Conservation (phyloP, 2,797 vertebrate species). For the Argentina silus region DNA sequence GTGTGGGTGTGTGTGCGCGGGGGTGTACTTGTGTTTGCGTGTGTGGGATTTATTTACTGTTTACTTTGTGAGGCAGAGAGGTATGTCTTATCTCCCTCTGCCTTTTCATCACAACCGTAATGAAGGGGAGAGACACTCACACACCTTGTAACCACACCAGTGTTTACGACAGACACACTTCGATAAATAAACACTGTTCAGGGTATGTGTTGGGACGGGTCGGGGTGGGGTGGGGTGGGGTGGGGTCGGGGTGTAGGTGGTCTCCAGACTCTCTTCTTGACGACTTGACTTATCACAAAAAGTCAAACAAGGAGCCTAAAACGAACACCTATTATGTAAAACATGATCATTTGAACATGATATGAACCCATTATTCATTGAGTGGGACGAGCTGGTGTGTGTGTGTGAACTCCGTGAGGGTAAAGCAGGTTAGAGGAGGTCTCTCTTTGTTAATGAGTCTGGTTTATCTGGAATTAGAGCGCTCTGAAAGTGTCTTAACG, state of each 20-base stretch:
- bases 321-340: too few relatives aligned
- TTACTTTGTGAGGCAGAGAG: constrained; percentile 22
- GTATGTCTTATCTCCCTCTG: constrained; percentile 23
- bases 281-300: too few relatives aligned
- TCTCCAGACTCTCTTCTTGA: too few relatives aligned
- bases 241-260: constrained; percentile 32
- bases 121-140: not conserved
- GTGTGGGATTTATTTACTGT: not conserved
- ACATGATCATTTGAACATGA: too few relatives aligned
- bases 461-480: constrained; percentile 18
- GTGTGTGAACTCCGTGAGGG: constrained; percentile 46
- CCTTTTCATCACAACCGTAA: constrained; percentile 20
- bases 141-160: constrained; percentile 21
- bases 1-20: not conserved
- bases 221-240: not conserved
- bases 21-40: not conserved
- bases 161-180: constrained; percentile 8
- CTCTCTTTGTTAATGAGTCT: constrained; percentile 52
- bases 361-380: too few relatives aligned
- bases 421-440: constrained; percentile 33
- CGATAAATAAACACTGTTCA: constrained; percentile 21
- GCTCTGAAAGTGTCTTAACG: constrained; percentile 11
- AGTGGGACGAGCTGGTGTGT: constrained; percentile 64
- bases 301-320: too few relatives aligned
- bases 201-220: not conserved